Evolutionary conservation across 2,797 vertebrate genomes (phyloP).

Genomic region (Enteromius viviparus): DNA sequence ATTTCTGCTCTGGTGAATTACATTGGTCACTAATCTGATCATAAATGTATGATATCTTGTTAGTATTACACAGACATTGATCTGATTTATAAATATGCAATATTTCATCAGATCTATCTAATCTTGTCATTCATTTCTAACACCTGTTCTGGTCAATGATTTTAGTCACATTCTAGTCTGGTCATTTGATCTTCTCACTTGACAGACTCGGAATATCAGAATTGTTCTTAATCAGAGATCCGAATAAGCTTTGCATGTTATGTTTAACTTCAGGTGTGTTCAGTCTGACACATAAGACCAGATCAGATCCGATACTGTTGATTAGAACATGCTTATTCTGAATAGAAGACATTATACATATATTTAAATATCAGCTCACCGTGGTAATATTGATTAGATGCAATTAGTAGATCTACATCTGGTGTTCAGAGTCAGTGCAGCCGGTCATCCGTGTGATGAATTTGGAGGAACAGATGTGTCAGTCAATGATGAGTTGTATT

Average conservation of each 20-base stretch:
- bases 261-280: too few species aligned
- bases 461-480: slow-evolving; percentile 17
- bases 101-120: not conserved
- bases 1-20: not conserved
- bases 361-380: not conserved
- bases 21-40: not conserved
- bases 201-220: not conserved
- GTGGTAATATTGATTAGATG: not conserved
- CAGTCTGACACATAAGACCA: not conserved
- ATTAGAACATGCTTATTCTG: not conserved
- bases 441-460: not conserved
- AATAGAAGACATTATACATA: not conserved
- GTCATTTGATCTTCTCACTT: not conserved
- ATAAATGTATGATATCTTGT: not conserved
- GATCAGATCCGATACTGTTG: not conserved
- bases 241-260: too few species aligned
- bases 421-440: not conserved
- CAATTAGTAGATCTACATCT: not conserved
- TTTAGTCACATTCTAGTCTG: not conserved
- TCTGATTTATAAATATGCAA: not conserved
- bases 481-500: not conserved
- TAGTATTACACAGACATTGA: not conserved
- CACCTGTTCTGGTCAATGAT: not conserved
- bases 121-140: not conserved
- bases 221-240: not conserved